These are phyloP conservation scores for Apteryx mantelli DNA, from an alignment of 2,113 vertebrate species.

Conservation along the genomic window DNA sequence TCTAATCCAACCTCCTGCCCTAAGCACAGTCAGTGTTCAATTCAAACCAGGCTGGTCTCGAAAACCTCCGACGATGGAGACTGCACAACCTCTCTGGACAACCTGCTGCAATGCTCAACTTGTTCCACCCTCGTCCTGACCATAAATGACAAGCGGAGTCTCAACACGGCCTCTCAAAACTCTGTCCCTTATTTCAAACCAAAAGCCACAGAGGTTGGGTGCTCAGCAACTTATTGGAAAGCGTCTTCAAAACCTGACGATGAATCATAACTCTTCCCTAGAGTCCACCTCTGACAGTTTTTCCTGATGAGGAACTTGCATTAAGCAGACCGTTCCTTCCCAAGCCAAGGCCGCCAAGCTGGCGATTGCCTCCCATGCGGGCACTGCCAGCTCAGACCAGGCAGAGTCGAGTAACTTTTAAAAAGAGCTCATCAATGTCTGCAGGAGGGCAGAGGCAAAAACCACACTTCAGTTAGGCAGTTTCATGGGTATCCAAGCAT, in stretches of 20 bases:
- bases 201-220: background rate
- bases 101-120: accelerated
- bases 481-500: background rate
- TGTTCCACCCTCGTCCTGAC: background rate
- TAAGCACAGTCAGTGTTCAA: background rate
- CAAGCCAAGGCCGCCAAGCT: background rate
- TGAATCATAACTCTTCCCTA: background rate
- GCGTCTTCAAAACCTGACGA: background rate
- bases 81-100: too few species aligned
- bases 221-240: background rate
- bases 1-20: background rate
- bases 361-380: accelerated
- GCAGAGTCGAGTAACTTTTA: background rate
- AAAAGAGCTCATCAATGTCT: background rate
- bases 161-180: background rate
- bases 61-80: background rate
- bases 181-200: background rate
- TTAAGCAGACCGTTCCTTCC: background rate
- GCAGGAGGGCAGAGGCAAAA: background rate
- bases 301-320: background rate
- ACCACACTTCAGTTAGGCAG: background rate
- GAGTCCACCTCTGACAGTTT: background rate
- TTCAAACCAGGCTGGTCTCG: background rate
- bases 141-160: background rate
- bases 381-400: too few species aligned